Evolutionary conservation across 1,140 invertebrate species (phyloP), one percentile per base, ranked within the genome.

Genomic region (Ceratosolen solmsi): DNA sequence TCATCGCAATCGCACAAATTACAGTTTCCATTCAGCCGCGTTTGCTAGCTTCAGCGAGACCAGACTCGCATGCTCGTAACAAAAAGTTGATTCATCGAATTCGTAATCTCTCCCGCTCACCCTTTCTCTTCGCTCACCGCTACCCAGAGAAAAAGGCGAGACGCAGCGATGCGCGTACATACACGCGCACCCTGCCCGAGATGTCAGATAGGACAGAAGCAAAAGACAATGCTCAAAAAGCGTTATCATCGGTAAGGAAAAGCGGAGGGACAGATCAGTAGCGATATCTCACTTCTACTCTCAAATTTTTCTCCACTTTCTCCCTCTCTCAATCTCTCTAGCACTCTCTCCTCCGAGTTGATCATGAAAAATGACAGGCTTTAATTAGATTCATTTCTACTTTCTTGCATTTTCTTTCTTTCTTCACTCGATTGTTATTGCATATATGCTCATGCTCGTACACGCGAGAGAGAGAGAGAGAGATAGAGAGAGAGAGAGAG

Each of bases 331-430:
- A 8, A 5, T 54, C 20, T 22, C 51, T 4, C 51, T 15, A 5
- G 20, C 51, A 15, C 51, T 22, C 51, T 2, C 11, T 54, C 51
- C 20, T 4, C 22, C 25, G 38, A 46, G 76, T 46, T 83, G 82
- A 83, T 83, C 82, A 58, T 83, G 82, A 83, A 83, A 83, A 83
- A 83, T 80, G 78, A 83, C 77, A 70, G 72, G n/a, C 77, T 76
- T 83, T 83, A 80, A 83, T 83, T 83, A 83, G 60, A 80, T 80
- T 80, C 71, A 71, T 79, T 58, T 78, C 49, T 77, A 77, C 71
- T 72, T 82, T 76, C 72, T 71, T 20, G 3, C 20, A 15, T 38
- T 8, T 5, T n/a, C 20, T 71, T 1, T 49, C 36, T 71, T 13
- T 7, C 4, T 2, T 41, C 13, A 15, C 41, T 49, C 11, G 9